These are phyloP conservation scores for Drosophila meridiana DNA, from an alignment of 2,888 invertebrate species.

Conservation along the genomic window DNA sequence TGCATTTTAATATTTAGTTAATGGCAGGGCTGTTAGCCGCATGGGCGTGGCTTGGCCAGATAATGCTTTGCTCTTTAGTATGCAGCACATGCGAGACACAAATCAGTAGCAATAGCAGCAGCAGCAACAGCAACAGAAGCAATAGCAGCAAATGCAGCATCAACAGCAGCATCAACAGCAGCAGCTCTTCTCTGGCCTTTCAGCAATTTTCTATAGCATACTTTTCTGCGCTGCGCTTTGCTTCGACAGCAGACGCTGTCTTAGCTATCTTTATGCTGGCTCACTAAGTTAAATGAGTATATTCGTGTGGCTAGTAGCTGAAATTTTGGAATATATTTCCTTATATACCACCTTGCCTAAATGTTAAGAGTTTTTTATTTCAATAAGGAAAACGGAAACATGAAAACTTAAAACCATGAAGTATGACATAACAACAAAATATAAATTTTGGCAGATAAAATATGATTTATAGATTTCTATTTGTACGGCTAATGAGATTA, in stretches of 20 bases:
- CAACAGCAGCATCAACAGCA: neutral
- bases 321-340: neutral
- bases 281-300: neutral
- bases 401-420: no score
- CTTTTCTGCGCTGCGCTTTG: conserved; percentile 47
- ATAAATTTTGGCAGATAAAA: no score
- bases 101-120: conserved; percentile 49
- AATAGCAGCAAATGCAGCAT: neutral
- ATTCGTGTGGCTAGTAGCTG: neutral
- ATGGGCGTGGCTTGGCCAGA: conserved; percentile 30
- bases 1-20: conserved; percentile 16
- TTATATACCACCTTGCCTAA: neutral
- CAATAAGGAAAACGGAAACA: neutral
- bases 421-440: no score
- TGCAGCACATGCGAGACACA: conserved; percentile 58
- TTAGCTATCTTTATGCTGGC: neutral
- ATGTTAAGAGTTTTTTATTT: neutral
- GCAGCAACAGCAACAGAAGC: conserved; percentile 32
- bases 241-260: neutral
- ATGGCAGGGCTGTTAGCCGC: conserved; percentile 4
- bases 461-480: no score
- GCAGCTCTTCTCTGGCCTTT: conserved; percentile 24
- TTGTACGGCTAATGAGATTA: no score
- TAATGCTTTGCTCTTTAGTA: conserved; percentile 40
- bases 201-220: conserved; percentile 66